Evolutionary conservation across 2,113 vertebrate species (phyloP), one percentile per base, ranked within the genome.

Genomic region (Ivindomyrus marchei): DNA sequence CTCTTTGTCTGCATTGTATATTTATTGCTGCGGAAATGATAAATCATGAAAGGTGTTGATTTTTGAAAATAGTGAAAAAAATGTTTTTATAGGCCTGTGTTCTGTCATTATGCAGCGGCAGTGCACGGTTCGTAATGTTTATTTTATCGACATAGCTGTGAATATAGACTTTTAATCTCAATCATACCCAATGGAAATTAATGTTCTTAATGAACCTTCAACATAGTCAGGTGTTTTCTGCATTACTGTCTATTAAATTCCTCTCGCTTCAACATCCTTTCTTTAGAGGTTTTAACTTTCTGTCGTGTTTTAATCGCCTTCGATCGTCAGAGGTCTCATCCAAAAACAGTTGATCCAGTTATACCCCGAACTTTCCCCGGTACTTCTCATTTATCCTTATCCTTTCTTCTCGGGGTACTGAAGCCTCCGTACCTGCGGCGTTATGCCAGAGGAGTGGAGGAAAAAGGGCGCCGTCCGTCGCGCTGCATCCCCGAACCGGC

Each of bases 221-320:
- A 0, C 24, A 27, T 13, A 45, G 66, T 19, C 87, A 19, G n/a
- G 58, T 77, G 21, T 50, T 85, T 27, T 84, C 27, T 80, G 74
- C 74, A 21, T 80, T 42, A 80, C 74, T 42, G 74, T 42, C 36
- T 52, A 74, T n/a, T 84, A 84, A 42, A 89, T 89, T 77, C 88
- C 6, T 56, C 66, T 85, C 36, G 52, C 31, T 27, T 4, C 42
- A 53, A 24, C n/a, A 36, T n/a, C 42, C 56, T 19, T 10, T 56
- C 83, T 21, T 46, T 66, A 49, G 17, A 86, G 31, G 80, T 62
- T 56, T 87, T 49, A 66, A 50, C 24, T 87, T 77, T 87, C 47
- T 24, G 53, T n/a, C 52, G 8, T 87, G 17, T 86, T 27, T 70
- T 21, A 15, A 39, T 85, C 39, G 31, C 52, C 36, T 89, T 85